Evolutionary conservation across 2,888 invertebrate species (phyloP).

Genomic region (Lasioglossum vierecki): DNA sequence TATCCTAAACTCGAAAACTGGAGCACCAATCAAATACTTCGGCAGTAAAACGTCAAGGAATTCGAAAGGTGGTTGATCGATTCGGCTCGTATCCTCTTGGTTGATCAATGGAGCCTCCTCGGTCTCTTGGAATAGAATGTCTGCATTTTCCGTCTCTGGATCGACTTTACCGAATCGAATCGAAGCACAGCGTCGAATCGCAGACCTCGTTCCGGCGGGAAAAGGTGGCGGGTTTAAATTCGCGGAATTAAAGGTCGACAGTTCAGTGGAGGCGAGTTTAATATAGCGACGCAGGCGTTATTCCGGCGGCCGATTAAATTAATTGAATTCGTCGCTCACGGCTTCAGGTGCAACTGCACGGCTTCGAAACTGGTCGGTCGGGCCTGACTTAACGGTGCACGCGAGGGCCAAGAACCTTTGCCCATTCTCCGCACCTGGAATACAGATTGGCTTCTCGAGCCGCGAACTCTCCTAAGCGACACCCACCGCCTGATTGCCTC

Average conservation of each 20-base stretch:
- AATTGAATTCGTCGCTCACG: constrained; percentile 45
- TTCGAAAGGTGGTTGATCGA: not conserved
- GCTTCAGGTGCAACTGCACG: constrained; percentile 43
- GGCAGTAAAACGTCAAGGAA: not conserved
- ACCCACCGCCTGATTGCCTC: constrained; percentile 17
- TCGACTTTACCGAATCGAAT: not conserved
- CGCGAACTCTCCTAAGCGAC: constrained; percentile 33
- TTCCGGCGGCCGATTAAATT: constrained; percentile 39
- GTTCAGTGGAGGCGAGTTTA: not conserved
- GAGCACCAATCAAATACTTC: not conserved
- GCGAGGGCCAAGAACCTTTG: constrained; percentile 63
- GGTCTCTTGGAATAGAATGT: not conserved
- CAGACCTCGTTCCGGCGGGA: not conserved
- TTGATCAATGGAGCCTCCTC: not conserved
- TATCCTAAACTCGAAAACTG: not conserved
- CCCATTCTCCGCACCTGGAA: constrained; percentile 50
- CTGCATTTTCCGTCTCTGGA: not conserved
- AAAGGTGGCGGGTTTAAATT: not conserved
- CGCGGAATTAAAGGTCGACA: not conserved
- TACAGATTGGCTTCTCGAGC: constrained; percentile 42
- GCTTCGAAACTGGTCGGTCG: constrained; percentile 58
- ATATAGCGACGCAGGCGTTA: not conserved
- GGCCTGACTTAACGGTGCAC: constrained; percentile 60
- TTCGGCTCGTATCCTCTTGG: not conserved
- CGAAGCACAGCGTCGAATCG: not conserved